Conservation (phyloP, 2,797 vertebrate species). For the Jordanella pulchra region DNA sequence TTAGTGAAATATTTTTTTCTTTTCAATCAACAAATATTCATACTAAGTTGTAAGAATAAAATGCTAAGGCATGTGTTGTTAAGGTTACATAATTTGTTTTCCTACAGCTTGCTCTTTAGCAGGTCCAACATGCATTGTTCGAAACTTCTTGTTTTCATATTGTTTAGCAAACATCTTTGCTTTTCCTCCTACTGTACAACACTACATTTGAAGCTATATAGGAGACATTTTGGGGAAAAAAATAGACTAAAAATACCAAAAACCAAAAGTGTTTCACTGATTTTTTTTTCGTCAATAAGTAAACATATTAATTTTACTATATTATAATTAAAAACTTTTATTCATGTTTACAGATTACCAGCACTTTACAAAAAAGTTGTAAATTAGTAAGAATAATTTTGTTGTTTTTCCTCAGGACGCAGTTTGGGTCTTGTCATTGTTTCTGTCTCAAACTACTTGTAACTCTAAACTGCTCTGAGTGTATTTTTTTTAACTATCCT, state of each 20-base stretch:
- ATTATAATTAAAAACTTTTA: no score
- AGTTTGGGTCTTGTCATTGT: slow-evolving; percentile 29
- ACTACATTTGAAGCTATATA: background rate
- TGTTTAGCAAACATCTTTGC: background rate
- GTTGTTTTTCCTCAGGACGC: background rate
- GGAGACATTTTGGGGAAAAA: background rate
- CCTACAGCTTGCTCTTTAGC: background rate
- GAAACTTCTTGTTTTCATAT: background rate
- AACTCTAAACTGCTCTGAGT: slow-evolving; percentile 32
- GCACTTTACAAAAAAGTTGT: no score
- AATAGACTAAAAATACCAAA: background rate
- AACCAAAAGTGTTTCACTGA: background rate
- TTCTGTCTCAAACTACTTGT: slow-evolving; percentile 24
- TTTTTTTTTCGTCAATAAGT: no score
- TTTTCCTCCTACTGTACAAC: background rate
- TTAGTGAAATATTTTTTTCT: background rate
- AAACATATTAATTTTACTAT: no score
- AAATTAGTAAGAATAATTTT: no score
- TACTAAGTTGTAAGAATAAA: background rate
- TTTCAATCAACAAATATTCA: background rate
- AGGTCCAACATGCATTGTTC: background rate
- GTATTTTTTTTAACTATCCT: slow-evolving; percentile 23
- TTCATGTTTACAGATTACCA: no score
- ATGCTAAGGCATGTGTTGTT: background rate
- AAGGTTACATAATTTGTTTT: background rate